Evolutionary conservation across 2,888 invertebrate species (phyloP).

Genomic region (Linyphia triangularis): DNA sequence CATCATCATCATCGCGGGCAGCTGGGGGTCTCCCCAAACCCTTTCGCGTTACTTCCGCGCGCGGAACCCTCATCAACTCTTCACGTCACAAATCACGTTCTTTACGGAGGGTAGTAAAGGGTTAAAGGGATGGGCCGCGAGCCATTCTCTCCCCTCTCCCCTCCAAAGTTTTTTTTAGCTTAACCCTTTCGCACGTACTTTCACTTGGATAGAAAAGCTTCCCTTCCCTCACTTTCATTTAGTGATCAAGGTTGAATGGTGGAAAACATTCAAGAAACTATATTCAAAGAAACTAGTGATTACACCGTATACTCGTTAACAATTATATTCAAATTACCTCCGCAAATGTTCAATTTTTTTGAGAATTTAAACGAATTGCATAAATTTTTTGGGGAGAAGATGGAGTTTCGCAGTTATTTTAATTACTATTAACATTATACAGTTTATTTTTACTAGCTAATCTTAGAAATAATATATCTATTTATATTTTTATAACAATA

Average conservation of each 20-base stretch:
- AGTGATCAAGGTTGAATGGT: background rate
- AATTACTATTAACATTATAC: no score
- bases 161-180: constrained; percentile 18
- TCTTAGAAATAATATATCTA: no score
- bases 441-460: no score
- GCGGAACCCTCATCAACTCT: constrained; percentile 70
- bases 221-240: constrained; percentile 16
- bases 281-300: no score
- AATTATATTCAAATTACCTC: no score
- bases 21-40: constrained; percentile 56
- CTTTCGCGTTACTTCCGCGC: constrained; percentile 72
- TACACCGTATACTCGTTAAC: no score
- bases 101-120: constrained; percentile 67
- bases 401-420: no score
- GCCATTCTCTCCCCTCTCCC: background rate
- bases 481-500: no score
- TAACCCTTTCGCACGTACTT: constrained; percentile 8
- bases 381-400: no score
- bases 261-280: no score
- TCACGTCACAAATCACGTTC: constrained; percentile 74
- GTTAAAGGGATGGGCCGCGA: constrained; percentile 66
- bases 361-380: no score
- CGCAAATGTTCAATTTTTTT: no score
- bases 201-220: background rate
- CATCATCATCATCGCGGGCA: constrained; percentile 67